Evolutionary conservation across 2,797 vertebrate species (phyloP), one percentile per base, ranked within the genome.

Genomic region (Tolypeutes matacus): DNA sequence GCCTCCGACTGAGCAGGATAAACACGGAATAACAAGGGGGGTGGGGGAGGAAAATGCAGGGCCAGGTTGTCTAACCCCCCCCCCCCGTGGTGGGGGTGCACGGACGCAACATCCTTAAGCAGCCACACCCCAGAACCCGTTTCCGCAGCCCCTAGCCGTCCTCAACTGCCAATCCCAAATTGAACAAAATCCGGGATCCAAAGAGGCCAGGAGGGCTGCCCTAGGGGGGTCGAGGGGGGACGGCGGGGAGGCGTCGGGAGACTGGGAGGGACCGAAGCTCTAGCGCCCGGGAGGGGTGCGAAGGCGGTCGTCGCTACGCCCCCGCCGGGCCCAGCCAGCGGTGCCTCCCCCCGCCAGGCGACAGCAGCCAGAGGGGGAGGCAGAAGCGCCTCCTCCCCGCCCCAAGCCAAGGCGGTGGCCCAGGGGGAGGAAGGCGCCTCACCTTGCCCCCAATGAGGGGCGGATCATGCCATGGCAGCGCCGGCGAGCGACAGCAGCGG

Each of bases 381-480:
- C 78, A 81, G 73, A 89, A 95, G 96, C 91, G 89, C 93, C 96
- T 97, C 95, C 96, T 95, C 93, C 95, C 95, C 21, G n/a, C 81
- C 86, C 9, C 11, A 67, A 96, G 69, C 92, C 58, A 4, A 58
- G 86, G 89, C 69, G 49, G 89, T 75, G 8, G 60, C 82, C 58
- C 81, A 13, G 86, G 86, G 85, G 93, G 85, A 94, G 89, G 70
- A 70, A 86, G 92, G 95, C 78, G 80, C 95, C 95, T 91, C 91
- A 93, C 95, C 97, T 96, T 65, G 89, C 70, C 92, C 94, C 94
- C 92, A 78, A 96, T 96, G 97, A 94, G 92, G 95, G 96, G 95
- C 92, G 95, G 88, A 95, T 93, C 96, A 96, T 96, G 98, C 93
- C 64, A 98, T 98, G 98, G 98, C 97, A 92, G 97, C 97, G 90